Evolutionary conservation across 2,888 invertebrate species (phyloP), one percentile per base, ranked within the genome.

Genomic region (Maniola hyperantus): DNA sequence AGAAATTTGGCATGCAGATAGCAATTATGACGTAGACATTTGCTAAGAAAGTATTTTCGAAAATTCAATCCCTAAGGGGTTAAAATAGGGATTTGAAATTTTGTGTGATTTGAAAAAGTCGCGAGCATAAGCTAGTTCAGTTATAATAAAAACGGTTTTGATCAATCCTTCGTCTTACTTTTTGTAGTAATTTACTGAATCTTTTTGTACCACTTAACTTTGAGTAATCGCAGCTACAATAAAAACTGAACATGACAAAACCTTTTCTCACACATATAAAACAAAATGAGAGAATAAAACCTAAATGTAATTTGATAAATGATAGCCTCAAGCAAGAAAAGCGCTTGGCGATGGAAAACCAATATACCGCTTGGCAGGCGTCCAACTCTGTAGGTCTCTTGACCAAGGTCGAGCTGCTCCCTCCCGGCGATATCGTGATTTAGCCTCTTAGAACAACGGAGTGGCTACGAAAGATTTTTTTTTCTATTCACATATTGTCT

Each of bases 331-430:
- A 46, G 44, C 42, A 69, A 69, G 63, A 71, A 67, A 71, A 69
- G 60, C 51, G 60, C 67, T 66, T 26, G 34, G 46, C 62, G 69
- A 68, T 65, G 57, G 58, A 71, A 71, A 71, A 69, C 68, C 70
- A 71, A 73, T 71, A 73, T 64, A 68, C 69, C 63, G 61, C 57
- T 72, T 72, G 73, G 73, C 73, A 36, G 20, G 13, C 11, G 15
- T 55, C 71, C 71, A 70, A 66, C 20, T 8, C 15, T 15, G 20
- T n/a, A 51, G 36, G 46, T 50, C 63, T 68, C 57, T 68, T 39
- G 59, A 51, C 58, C 71, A 67, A 69, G 69, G 71, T 39, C 59
- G 57, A 59, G 50, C 65, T 65, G 54, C 54, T 46, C 54, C 64
- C 66, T 58, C 53, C 53, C 50, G 59, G 62, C 62, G 62, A 55